Evolutionary conservation across 2,888 invertebrate species (phyloP), one percentile per base, ranked within the genome.

Genomic region (Marronus borbonicus): DNA sequence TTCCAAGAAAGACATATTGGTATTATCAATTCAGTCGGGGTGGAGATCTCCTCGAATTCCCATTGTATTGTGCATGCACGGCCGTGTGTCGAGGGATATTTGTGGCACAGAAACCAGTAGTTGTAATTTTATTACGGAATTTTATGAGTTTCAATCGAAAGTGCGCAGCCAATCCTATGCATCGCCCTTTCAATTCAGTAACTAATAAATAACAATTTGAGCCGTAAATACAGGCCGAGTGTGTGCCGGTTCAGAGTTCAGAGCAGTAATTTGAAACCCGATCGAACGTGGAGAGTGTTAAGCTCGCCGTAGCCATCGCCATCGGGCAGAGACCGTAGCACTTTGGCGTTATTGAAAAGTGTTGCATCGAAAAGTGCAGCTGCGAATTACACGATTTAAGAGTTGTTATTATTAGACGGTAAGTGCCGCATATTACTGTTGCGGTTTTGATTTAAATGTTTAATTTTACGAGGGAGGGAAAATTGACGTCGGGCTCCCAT

Each of bases 141-240:
- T 77, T 77, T 77, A 77, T 77, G 72, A 77, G 70, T 77, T 70
- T 64, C 66, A 76, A 76, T 76, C 76, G 76, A 76, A 76, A 76
- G 76, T 76, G 55, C 58, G 72, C 72, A 58, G 76, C 76, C 77
- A 77, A 77, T 77, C 77, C 70, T 75, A 65, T 66, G 76, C 62
- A 78, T 76, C 76, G 76, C 76, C 78, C 76, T 78, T 78, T 78
- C 78, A 78, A 78, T 76, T 74, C 75, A 65, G 78, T 65, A 66
- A 68, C 78, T 66, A 74, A 78, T 78, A 78, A 78, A 78, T 78
- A 78, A 78, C 78, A 78, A 75, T 78, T 78, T 74, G 44, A 78
- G 78, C 78, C 74, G 74, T 76, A 78, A 78, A 78, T 75, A 78
- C 78, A 24, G 70, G 64, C 64, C 31, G 77, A 70, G 72, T 65